Percentiles rank a stretch among this genome's conserved stretches.
These are phyloP conservation scores for Odontomachus brunneus DNA, from an alignment of 1,140 invertebrate species.

Conservation along the genomic window DNA sequence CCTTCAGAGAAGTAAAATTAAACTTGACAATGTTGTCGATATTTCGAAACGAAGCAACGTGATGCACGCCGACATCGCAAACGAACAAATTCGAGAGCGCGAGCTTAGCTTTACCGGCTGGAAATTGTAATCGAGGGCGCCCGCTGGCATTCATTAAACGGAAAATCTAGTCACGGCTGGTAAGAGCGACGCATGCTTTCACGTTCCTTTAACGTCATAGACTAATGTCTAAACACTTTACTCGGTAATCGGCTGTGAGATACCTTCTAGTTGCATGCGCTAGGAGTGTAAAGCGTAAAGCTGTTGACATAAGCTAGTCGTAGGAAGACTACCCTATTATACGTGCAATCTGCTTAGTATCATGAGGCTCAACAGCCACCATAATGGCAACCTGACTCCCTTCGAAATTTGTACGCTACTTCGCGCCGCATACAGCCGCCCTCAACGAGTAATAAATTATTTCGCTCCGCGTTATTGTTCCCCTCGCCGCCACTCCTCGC, in stretches of 20 bases:
- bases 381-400: conserved; percentile 66
- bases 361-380: conserved; percentile 56
- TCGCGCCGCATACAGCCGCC: conserved; percentile 22
- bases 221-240: conserved; percentile 51
- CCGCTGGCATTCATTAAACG: not conserved
- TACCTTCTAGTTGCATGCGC: conserved; percentile 59
- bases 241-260: conserved; percentile 66
- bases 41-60: not conserved
- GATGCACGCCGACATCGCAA: not conserved
- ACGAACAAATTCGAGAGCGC: not conserved
- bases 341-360: conserved; percentile 74
- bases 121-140: not conserved
- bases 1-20: not conserved
- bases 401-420: conserved; percentile 61
- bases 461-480: conserved; percentile 17
- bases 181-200: not conserved
- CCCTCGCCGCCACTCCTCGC: not conserved
- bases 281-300: conserved; percentile 56
- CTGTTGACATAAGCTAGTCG: conserved; percentile 71
- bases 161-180: not conserved
- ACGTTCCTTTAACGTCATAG: conserved; percentile 22
- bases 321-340: conserved; percentile 69
- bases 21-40: not conserved
- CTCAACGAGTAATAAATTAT: conserved; percentile 47
- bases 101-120: not conserved